These are phyloP conservation scores for Melanotaenia duboulayi DNA, from an alignment of 2,113 vertebrate genomes.

Conservation along the genomic window DNA sequence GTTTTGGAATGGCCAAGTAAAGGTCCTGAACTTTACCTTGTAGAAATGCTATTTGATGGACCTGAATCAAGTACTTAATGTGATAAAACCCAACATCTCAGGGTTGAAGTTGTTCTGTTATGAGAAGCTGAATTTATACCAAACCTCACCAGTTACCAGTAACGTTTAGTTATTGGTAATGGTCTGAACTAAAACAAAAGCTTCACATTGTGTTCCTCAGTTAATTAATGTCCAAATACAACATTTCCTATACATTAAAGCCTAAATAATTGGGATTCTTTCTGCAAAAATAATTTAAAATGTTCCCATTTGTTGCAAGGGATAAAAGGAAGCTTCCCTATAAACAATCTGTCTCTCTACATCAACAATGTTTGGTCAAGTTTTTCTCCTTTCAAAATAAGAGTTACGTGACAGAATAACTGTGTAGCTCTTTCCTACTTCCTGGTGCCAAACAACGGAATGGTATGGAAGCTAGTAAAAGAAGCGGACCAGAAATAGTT, in stretches of 20 bases:
- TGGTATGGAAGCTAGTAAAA: no score
- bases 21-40: not conserved
- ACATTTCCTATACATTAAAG: not conserved
- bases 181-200: not conserved
- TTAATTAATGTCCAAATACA: not conserved
- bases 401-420: no score
- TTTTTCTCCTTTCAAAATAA: no score
- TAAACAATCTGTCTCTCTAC: no score
- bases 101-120: not conserved
- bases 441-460: no score
- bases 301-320: no score
- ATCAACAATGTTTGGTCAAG: no score
- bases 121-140: not conserved
- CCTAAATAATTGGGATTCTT: no score
- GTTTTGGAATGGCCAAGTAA: not conserved
- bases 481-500: no score
- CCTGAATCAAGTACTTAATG: not conserved
- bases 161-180: not conserved
- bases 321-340: no score
- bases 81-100: not conserved
- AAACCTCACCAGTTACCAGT: not conserved
- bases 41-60: not conserved
- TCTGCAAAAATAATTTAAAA: no score
- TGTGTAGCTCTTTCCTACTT: no score
- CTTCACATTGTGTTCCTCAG: not conserved